These are phyloP conservation scores for Paratrypauchen microcephalus DNA, from an alignment of 2,797 vertebrate genomes.

Conservation along the genomic window DNA sequence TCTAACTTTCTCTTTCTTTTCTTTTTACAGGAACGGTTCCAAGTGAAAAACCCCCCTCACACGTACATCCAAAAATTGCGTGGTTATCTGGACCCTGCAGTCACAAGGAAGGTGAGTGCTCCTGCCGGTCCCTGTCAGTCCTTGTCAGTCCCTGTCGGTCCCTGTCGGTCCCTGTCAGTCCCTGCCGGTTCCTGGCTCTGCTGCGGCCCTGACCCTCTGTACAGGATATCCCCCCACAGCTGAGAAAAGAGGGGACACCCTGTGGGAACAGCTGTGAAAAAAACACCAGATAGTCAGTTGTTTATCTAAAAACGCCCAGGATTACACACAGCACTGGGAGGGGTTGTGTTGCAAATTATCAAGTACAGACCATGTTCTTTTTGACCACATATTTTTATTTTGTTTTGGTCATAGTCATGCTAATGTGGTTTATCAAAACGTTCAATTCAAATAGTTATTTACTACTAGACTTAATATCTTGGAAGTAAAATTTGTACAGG, in stretches of 20 bases:
- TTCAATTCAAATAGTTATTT: no score
- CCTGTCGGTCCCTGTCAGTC: conserved; percentile 7
- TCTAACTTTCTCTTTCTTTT: conserved; percentile 8
- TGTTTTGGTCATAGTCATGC: no score
- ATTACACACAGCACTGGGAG: conserved; percentile 30
- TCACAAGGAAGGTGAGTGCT: conserved; percentile 95
- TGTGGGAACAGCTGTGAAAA: conserved; percentile 39
- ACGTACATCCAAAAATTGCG: conserved; percentile 96
- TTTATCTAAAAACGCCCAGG: conserved; percentile 44
- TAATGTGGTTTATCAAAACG: no score
- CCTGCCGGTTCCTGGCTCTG: conserved; percentile 24
- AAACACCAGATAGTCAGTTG: conserved; percentile 43
- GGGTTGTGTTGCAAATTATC: conserved; percentile 1
- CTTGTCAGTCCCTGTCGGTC: conserved; percentile 19
- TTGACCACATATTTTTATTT: no score
- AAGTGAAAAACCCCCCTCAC: conserved; percentile 98
- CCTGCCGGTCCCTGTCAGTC: conserved; percentile 12
- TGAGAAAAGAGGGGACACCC: conserved; percentile 36
- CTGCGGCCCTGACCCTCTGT: conserved; percentile 45
- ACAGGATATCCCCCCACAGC: conserved; percentile 60
- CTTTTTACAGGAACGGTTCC: conserved; percentile 89
- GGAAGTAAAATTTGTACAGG: no score
- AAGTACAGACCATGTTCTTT: not conserved
- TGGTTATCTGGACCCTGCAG: conserved; percentile 95
- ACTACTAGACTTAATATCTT: no score